Evolutionary conservation across 2,888 invertebrate genomes (phyloP), one percentile per base, ranked within the genome.

Genomic region (Alsophila aescularia): DNA sequence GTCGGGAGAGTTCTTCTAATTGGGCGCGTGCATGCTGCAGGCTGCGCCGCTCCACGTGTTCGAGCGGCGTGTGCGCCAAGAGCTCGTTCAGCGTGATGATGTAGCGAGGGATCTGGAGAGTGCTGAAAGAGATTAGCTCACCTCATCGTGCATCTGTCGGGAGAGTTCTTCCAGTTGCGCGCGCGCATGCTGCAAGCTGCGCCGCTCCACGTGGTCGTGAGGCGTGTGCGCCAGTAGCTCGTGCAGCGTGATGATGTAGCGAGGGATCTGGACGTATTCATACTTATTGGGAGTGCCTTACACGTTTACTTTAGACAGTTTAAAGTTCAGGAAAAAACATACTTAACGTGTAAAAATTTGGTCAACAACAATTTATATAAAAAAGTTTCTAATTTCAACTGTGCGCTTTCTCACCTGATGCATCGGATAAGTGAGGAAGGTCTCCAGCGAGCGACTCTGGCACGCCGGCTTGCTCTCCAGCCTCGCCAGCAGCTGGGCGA

Each of bases 401-500:
- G 18, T 18, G 18, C 35, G 32, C 5, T 31, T n/a, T 34, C 32
- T 43, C 60, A 78, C 80, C 95, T 98, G 98, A 88, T 97, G 97
- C 98, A 98, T 98, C 13, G 98, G 98, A 86, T 97, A 98, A 1
- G 97, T 98, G 56, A 98, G 92, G 82, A 98, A 98, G 1, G 95
- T 96, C 87, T 98, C 98, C 66, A 98, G 83, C 2, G 96, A 95
- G 45, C 97, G 92, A 14, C 96, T 96, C 77, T 97, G 96, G 74
- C 97, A 97, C 0, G 95, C 94, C 0, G 96, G 93, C 81, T 98
- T 98, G 80, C 95, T 95, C 87, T 98, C 98, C 59, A 97, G 91
- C 16, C 97, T 90, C 50, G 95, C 93, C 51, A 98, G 90, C 42
- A 98, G 93, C 10, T 94, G 94, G 0, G 96, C 95, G 77, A 98